Evolutionary conservation across 2,797 vertebrate species (phyloP), one percentile per base, ranked within the genome.

Genomic region (Lepus townsendii): DNA sequence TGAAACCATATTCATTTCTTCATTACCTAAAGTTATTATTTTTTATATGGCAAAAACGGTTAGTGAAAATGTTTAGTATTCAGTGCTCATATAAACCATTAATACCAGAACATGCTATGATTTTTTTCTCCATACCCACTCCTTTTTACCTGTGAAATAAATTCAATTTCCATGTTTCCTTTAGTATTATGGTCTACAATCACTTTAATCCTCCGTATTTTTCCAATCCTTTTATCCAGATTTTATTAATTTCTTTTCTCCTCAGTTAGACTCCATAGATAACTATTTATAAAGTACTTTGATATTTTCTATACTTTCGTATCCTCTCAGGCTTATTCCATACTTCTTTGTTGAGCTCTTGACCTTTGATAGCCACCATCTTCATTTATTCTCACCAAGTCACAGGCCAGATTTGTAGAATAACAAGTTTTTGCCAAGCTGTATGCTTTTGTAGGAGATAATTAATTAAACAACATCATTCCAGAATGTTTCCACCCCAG

Each of bases 351-450:
- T 47, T 79, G 60, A 78, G 35, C 7, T 17, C 66, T 57, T 38
- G 62, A 63, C 50, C 22, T 26, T 83, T 42, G 10, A 83, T 82
- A 87, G n/a, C 69, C n/a, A 87, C 27, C 1, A 63, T 38, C 35
- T 76, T 79, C 27, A 54, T 79, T 16, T 85, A 47, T 78, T 54
- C 65, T 79, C 38, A 52, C 57, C 52, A 94, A 63, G 27, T 86
- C 93, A 90, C 42, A 97, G 57, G 42, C 82, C 57, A 83, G n/a
- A 88, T 76, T 89, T 94, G 0, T 3, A 7, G 83, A 96, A 91
- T 66, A 73, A 72, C 68, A 80, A 35, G 26, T 94, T 38, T 83
- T 86, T 78, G 11, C 66, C 47, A 72, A 65, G 47, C 38, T 93
- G 24, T 57, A 89, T 26, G 3, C 35, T 26, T 83, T 76, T 85